These are phyloP conservation scores for Sphaeridia pumilis DNA, from an alignment of 2,888 invertebrate genomes.

Conservation along the genomic window DNA sequence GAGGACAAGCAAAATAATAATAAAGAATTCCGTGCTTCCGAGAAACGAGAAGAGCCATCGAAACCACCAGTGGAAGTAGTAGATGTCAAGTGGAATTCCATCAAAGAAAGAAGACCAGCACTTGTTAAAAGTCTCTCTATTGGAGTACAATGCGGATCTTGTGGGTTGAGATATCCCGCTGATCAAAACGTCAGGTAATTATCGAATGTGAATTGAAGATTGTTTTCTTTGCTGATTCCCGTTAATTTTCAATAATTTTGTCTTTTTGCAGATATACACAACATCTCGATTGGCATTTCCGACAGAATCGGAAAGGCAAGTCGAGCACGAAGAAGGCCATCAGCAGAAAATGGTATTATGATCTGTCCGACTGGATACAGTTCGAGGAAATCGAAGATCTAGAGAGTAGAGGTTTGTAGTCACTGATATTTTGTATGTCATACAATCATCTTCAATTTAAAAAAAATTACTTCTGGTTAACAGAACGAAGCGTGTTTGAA, in stretches of 20 bases:
- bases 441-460: constrained; percentile 3
- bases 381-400: constrained; percentile 87
- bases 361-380: constrained; percentile 80
- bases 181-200: constrained; percentile 80
- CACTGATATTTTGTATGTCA: neutral
- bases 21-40: constrained; percentile 9
- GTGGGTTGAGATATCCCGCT: constrained; percentile 85
- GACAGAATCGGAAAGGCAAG: constrained; percentile 78
- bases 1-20: constrained; percentile 6
- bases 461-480: constrained; percentile 18
- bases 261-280: constrained; percentile 61
- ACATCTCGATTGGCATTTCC: constrained; percentile 98
- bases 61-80: constrained; percentile 29
- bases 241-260: neutral
- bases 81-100: constrained; percentile 27
- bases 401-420: constrained; percentile 60
- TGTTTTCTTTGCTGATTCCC: neutral
- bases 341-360: constrained; percentile 80
- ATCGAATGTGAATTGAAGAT: too few species aligned
- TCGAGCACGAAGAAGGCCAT: constrained; percentile 73
- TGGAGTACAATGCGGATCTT: constrained; percentile 93
- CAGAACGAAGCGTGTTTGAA: constrained; percentile 81
- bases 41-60: constrained; percentile 20
- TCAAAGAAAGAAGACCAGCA: constrained; percentile 27
- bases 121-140: constrained; percentile 51